Base-by-base conservation (phyloP, 2,797 vertebrate species). In the Sebastes nivosus region DNA sequence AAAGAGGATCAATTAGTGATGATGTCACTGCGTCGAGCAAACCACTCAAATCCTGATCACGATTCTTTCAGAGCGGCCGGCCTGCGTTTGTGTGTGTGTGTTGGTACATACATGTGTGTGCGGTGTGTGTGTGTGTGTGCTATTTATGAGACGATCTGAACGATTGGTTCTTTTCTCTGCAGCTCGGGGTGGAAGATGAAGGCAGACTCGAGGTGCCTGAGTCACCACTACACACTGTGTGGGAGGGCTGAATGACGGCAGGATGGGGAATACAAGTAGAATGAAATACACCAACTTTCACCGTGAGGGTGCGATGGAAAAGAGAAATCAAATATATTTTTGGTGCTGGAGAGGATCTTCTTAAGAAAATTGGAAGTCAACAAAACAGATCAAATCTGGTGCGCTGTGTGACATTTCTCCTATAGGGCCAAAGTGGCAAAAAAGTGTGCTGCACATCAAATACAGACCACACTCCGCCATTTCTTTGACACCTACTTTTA, bases 1-100 rank as follows among this genome's bases (percentile, higher is more conserved):
- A 89, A 89, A 73, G 83, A 75, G 86, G 90, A 93, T 92, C 92
- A 91, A 93, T 94, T 94, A 92, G 88, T 67, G 79, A 89, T 91
- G 93, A 93, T 90, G 90, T 90, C 90, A 92, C 58, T 80, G 80
- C 83, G 14, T 88, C 78, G 81, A 72, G 80, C 63, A 9, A 75
- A 78, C 57, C 58, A 64, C 84, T 88, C 36, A 71, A 78, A 79
- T 79, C 70, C 80, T 13, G 34, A 88, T 84, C 86, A 81, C 4
- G 30, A 73, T 77, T 75, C 68, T 60, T 70, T 70, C 67, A 22
- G 58, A 75, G 34, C 4, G 2, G 20, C 36, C 9, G 14, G 10
- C 18, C 1, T 75, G 54, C 25, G n/a, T 42, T 59, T 4, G 38
- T 42, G 38, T 42, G 38, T 16, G 8, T 69, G 27, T 25, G 65